Evolutionary conservation across 1,140 invertebrate genomes (phyloP).

Genomic region (Pemphigus obesinymphae): DNA sequence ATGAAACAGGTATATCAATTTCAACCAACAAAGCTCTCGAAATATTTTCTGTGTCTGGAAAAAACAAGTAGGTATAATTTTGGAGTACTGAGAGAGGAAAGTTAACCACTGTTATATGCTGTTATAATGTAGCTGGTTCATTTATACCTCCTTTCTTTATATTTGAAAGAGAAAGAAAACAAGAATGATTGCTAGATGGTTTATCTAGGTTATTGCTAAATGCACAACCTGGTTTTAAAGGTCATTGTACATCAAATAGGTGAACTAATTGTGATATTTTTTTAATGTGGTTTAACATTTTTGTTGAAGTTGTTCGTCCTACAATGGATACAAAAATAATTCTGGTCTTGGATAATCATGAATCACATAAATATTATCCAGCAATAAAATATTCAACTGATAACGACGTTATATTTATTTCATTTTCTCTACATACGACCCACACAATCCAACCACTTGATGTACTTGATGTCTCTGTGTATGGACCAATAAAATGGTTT

Average conservation of each 20-base stretch:
- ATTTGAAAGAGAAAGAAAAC: not conserved
- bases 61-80: constrained; percentile 52
- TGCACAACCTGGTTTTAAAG: not conserved
- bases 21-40: constrained; percentile 51
- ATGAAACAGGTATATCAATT: constrained; percentile 54
- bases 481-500: constrained; percentile 43
- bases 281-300: constrained; percentile 50
- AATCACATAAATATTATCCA: constrained; percentile 45
- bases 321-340: constrained; percentile 20
- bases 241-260: not conserved
- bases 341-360: constrained; percentile 46
- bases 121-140: not conserved
- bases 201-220: too few relatives aligned
- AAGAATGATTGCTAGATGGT: not conserved
- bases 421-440: constrained; percentile 47
- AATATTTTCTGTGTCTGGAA: constrained; percentile 51
- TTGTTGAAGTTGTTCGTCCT: constrained; percentile 47
- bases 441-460: constrained; percentile 52
- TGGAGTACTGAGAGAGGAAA: constrained; percentile 50
- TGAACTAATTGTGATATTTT: constrained; percentile 46
- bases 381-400: constrained; percentile 46
- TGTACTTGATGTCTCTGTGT: constrained; percentile 46
- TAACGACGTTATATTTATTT: constrained; percentile 49
- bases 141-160: not conserved
- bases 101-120: not conserved